Evolutionary conservation across 2,888 invertebrate species (phyloP).

Genomic region (Oligia latruncula): DNA sequence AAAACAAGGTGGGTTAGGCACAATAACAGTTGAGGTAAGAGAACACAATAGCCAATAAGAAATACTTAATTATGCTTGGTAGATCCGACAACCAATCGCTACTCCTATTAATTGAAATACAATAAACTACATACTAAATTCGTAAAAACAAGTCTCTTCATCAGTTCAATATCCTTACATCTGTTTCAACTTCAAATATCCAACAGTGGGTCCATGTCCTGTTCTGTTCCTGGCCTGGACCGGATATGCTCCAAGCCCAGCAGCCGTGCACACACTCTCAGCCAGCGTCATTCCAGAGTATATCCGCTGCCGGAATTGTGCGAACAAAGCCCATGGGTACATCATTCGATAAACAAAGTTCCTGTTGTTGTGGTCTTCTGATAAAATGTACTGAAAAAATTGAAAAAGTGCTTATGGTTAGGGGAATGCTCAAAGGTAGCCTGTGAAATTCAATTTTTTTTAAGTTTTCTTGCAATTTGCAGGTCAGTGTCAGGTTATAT

Average conservation of each 20-base stretch:
- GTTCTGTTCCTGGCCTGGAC: constrained; percentile 92
- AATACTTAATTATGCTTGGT: neutral
- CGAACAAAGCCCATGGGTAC: constrained; percentile 96
- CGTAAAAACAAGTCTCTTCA: neutral
- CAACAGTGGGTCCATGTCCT: constrained; percentile 95
- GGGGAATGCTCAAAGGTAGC: too few relatives aligned
- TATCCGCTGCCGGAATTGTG: constrained; percentile 96
- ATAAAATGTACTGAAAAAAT: constrained; percentile 93
- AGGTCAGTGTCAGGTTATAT: too few relatives aligned
- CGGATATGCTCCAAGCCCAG: constrained; percentile 98
- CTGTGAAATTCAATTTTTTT: neutral
- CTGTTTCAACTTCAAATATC: constrained; percentile 91
- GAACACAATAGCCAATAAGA: neutral
- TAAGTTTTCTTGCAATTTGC: neutral
- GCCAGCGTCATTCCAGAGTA: constrained; percentile 97
- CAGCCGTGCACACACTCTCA: constrained; percentile 97
- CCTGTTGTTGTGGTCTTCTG: constrained; percentile 93
- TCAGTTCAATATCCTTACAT: constrained; percentile 83
- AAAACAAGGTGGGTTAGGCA: neutral
- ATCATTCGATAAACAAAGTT: constrained; percentile 94
- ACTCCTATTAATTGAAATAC: neutral
- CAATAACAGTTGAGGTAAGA: neutral
- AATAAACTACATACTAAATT: neutral
- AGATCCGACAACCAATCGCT: neutral
- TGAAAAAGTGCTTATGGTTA: neutral